These are phyloP conservation scores for Lophotriccus pileatus DNA, from an alignment of 2,797 vertebrate genomes.

Conservation along the genomic window DNA sequence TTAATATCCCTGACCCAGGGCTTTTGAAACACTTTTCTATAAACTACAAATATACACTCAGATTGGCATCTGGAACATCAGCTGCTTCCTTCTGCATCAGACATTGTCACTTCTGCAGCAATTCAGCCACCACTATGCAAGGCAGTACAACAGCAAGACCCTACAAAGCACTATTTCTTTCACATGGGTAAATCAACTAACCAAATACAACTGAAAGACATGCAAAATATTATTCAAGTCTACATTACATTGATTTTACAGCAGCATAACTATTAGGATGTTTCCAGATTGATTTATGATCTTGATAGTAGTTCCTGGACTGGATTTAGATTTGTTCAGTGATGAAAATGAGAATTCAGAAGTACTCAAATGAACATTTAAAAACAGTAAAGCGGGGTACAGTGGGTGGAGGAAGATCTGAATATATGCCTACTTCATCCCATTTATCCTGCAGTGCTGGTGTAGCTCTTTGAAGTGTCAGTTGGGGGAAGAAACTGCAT, in stretches of 20 bases:
- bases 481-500: slow-evolving; percentile 30
- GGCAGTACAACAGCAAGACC: neutral
- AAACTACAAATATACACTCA: neutral
- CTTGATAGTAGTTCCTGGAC: neutral
- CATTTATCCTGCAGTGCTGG: slow-evolving; percentile 35
- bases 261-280: neutral
- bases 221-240: neutral
- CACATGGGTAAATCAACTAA: neutral
- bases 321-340: neutral
- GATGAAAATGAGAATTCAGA: slow-evolving; percentile 20
- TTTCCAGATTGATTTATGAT: neutral
- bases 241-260: neutral
- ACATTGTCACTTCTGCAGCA: neutral
- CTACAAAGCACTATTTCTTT: neutral
- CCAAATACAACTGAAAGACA: neutral
- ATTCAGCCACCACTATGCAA: neutral
- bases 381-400: neutral
- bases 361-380: slow-evolving; percentile 30
- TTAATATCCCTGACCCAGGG: neutral
- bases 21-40: neutral
- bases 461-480: slow-evolving; percentile 31
- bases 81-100: neutral
- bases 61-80: neutral
- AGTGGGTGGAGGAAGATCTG: slow-evolving; percentile 32
- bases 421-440: neutral